Conservation (phyloP, 1,140 invertebrate species). For the Conopomorpha cramerella region DNA sequence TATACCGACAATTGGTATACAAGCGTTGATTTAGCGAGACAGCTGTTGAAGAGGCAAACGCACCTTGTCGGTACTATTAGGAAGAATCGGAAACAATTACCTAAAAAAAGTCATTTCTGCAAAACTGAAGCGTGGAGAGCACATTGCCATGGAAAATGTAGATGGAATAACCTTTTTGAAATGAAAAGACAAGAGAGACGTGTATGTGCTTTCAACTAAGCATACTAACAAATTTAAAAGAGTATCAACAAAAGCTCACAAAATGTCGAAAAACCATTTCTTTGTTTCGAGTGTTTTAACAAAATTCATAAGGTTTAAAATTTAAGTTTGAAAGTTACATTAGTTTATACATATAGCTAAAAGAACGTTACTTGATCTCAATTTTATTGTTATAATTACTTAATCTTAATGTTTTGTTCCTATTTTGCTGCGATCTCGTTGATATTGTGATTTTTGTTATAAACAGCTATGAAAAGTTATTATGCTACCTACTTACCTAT, state of each 20-base stretch:
- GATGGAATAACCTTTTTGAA: constrained; percentile 39
- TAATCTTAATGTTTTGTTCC: no score
- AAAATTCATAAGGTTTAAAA: no score
- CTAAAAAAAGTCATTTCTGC: constrained; percentile 31
- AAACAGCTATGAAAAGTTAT: no score
- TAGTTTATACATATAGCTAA: no score
- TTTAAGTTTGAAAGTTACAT: no score
- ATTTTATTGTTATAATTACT: no score
- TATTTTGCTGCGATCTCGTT: no score
- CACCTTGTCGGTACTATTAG: constrained; percentile 51
- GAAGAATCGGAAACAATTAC: constrained; percentile 35
- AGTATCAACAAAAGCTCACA: constrained; percentile 20
- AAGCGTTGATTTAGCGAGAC: constrained; percentile 36
- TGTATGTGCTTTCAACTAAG: constrained; percentile 42
- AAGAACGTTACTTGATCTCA: no score
- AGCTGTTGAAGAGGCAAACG: constrained; percentile 39
- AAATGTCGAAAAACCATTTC: constrained; percentile 33
- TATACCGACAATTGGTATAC: constrained; percentile 49
- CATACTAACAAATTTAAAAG: constrained; percentile 21
- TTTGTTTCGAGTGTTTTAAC: no score
- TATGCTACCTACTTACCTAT: no score
- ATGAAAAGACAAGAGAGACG: constrained; percentile 45
- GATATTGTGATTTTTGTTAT: no score
- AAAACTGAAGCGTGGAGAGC: constrained; percentile 41
- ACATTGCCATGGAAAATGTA: constrained; percentile 31